These are phyloP conservation scores for Neoseiulus cucumeris DNA, from an alignment of 1,140 invertebrate species.

Conservation along the genomic window DNA sequence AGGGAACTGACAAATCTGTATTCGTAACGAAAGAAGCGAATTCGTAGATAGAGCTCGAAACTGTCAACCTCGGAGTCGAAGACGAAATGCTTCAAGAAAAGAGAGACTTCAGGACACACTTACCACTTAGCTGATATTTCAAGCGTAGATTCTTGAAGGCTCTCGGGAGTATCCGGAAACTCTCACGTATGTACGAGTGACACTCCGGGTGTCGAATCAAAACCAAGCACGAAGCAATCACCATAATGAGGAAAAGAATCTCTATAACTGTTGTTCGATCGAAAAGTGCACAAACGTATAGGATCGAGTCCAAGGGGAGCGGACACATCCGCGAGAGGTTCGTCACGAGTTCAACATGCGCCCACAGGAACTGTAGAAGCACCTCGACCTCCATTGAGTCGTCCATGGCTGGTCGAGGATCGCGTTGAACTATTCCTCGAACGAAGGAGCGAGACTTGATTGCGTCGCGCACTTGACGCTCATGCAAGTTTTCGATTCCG, in stretches of 20 bases:
- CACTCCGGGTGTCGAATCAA: not conserved
- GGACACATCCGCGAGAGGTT: not conserved
- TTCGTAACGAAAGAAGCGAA: too few species aligned
- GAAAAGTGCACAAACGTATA: not conserved
- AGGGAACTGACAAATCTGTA: too few species aligned
- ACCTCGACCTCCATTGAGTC: not conserved
- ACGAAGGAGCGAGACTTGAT: too few species aligned
- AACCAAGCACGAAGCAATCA: not conserved
- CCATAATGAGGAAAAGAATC: not conserved
- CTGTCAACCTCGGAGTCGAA: too few species aligned
- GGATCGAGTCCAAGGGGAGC: not conserved
- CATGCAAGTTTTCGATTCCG: too few species aligned
- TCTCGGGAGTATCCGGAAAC: not conserved
- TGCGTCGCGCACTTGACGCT: too few species aligned
- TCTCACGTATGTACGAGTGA: not conserved
- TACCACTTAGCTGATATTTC: not conserved
- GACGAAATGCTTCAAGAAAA: too few species aligned
- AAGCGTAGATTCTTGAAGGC: not conserved
- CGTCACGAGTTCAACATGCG: not conserved
- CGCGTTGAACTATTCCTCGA: not conserved
- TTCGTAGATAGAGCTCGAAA: too few species aligned
- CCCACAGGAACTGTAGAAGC: slow-evolving; percentile 2
- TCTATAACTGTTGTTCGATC: slow-evolving; percentile 1
- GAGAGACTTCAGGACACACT: too few species aligned
- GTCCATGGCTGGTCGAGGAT: not conserved